Evolutionary conservation across 1,140 invertebrate genomes (phyloP), one percentile per base, ranked within the genome.

Genomic region (Oryctes rhinoceros): DNA sequence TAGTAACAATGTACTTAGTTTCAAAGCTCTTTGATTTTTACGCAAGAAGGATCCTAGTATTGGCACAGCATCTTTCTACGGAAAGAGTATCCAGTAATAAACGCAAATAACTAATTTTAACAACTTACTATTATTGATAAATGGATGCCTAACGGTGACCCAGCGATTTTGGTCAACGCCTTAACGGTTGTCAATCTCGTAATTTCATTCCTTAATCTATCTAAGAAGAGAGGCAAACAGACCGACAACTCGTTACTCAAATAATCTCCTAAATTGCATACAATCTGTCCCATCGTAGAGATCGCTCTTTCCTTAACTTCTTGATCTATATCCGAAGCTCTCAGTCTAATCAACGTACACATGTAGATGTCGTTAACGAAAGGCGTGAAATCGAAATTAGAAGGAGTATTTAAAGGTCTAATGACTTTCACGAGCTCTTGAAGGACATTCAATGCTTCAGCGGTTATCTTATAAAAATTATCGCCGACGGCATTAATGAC

Each of bases 241-340:
- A 92, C 91, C 2, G 91, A 91, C 59, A 99, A 89, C 87, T 98
- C 96, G 74, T 89, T 80, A 84, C 92, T 89, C 59, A 96, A 87
- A 84, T 91, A 92, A 87, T 99, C 97, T 9, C 97, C 97, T 80
- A 98, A 92, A 86, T 97, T 96, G 80, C 95, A 94, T 39, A 99
- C 93, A 62, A 99, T 95, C 88, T 98, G 97, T 30, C 97, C 97
- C 95, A 98, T 98, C 85, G 97, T 98, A 1, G 97, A 95, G 80
- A 99, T 99, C 5, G 98, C 97, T 80, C 97, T 91, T 86, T 99
- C 98, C 87, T 99, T 99, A 0, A 99, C 98, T 90, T 99, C 98
- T 87, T 99, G 98, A 89, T 99, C 97, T 83, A 99, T 97, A 87
- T 99, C 97, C 0, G 97, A 94, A n/a, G 98, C 96, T 85, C 94